phyloP scores from a whole-genome alignment of 2,113 vertebrate species.

The Leuciscus idus region DNA sequence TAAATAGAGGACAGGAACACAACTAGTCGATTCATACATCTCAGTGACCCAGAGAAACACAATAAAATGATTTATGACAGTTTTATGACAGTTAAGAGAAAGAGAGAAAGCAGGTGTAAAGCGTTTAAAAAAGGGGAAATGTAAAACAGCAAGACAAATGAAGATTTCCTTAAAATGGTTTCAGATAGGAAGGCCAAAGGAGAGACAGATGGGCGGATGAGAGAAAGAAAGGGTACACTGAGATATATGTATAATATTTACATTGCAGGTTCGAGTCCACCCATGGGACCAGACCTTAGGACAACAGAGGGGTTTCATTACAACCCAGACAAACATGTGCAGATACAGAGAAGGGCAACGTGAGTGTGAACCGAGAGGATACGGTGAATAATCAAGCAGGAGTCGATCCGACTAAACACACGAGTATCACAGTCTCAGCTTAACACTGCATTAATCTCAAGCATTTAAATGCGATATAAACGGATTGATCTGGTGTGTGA shows the following conservation, averaged over 20 bases:
- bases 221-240: slow-evolving; percentile 55
- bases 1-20: slow-evolving; percentile 52
- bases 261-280: slow-evolving; percentile 76
- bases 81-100: not conserved
- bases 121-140: not conserved
- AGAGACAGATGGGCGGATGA: slow-evolving; percentile 4
- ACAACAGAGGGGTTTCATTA: slow-evolving; percentile 74
- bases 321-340: not conserved
- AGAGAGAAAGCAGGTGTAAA: slow-evolving; percentile 8
- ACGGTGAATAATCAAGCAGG: not conserved
- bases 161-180: slow-evolving; percentile 3
- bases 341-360: not conserved
- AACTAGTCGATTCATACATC: slow-evolving; percentile 71
- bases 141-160: not conserved
- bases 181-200: slow-evolving; percentile 35
- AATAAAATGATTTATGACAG: not conserved
- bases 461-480: not conserved
- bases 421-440: not conserved
- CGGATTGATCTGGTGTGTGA: not conserved
- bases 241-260: slow-evolving; percentile 80
- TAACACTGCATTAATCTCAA: not conserved
- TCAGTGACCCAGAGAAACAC: slow-evolving; percentile 59
- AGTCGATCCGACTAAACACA: not conserved
- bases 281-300: slow-evolving; percentile 78
- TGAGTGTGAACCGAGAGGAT: not conserved